A percentile compares a stretch with the other conserved stretches of the same genome.
These are phyloP conservation scores for Pseudopleuronectes americanus DNA, from an alignment of 2,797 vertebrate species.

Conservation along the genomic window DNA sequence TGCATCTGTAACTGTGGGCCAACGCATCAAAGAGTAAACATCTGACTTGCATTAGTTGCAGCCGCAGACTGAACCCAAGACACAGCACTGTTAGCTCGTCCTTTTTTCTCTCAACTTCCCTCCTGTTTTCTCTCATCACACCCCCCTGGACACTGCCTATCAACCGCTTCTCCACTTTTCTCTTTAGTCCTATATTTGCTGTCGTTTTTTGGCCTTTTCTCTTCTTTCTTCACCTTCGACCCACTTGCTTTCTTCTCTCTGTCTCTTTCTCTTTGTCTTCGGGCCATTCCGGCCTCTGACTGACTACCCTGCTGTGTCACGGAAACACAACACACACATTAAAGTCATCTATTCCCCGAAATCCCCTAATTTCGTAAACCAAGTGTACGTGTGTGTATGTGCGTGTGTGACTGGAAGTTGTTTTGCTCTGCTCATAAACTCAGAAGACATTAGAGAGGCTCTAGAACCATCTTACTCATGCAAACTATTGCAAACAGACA, in stretches of 20 bases:
- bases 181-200: background rate
- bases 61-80: background rate
- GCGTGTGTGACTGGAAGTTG: background rate
- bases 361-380: constrained; percentile 41
- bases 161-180: background rate
- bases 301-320: constrained; percentile 60
- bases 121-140: background rate
- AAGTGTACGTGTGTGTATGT: background rate
- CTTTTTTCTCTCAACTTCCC: background rate
- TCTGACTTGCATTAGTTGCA: constrained; percentile 66
- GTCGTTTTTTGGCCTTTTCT: background rate
- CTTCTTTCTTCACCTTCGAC: constrained; percentile 14
- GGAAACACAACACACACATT: constrained; percentile 39
- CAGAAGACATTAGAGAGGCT: background rate
- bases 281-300: constrained; percentile 50
- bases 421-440: constrained; percentile 12
- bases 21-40: constrained; percentile 35
- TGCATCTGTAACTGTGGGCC: background rate
- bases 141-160: background rate
- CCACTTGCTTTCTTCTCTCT: background rate
- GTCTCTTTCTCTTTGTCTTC: constrained; percentile 20
- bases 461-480: constrained; percentile 5
- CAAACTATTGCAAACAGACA: background rate
- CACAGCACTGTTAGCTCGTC: background rate
- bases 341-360: constrained; percentile 42